These are phyloP conservation scores for Mnemiopsis leidyi DNA, from an alignment of 37 sponge, comb jelly and placozoan genomes.

Conservation along the genomic window DNA sequence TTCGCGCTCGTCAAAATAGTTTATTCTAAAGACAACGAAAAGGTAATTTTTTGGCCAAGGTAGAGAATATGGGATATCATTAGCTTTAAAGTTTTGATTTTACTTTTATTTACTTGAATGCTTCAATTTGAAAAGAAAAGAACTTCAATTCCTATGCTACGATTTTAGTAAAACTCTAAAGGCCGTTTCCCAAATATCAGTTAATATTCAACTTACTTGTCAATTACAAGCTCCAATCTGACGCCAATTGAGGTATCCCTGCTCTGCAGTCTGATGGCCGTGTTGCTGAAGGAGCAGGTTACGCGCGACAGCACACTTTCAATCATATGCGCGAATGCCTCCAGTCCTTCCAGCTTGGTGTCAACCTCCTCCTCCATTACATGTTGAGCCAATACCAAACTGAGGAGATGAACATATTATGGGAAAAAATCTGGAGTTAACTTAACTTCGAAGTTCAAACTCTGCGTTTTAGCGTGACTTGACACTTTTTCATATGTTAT, in stretches of 20 bases:
- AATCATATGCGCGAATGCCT: conserved; percentile 59
- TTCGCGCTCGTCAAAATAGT: conserved; percentile 59
- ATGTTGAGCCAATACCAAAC: conserved; percentile 51
- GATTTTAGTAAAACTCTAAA: too few relatives aligned
- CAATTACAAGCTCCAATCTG: conserved; percentile 50
- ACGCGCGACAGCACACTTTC: conserved; percentile 60
- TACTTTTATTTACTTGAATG: too few relatives aligned
- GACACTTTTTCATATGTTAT: too few relatives aligned
- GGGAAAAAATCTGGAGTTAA: too few relatives aligned
- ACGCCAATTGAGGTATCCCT: neutral
- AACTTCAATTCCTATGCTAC: too few relatives aligned
- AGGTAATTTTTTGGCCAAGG: neutral
- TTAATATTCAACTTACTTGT: neutral
- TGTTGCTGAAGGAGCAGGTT: conserved; percentile 44
- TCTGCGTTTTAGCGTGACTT: too few relatives aligned
- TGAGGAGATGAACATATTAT: too few relatives aligned
- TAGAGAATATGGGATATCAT: too few relatives aligned
- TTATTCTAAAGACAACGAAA: conserved; percentile 15
- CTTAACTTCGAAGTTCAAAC: too few relatives aligned
- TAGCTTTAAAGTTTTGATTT: too few relatives aligned
- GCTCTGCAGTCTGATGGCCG: conserved; percentile 34
- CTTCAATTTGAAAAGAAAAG: too few relatives aligned
- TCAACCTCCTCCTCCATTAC: conserved; percentile 62
- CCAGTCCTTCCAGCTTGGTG: conserved; percentile 57
- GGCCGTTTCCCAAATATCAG: too few relatives aligned